phyloP scores from a whole-genome alignment of 2,113 vertebrate species.

The Thunnus thynnus region DNA sequence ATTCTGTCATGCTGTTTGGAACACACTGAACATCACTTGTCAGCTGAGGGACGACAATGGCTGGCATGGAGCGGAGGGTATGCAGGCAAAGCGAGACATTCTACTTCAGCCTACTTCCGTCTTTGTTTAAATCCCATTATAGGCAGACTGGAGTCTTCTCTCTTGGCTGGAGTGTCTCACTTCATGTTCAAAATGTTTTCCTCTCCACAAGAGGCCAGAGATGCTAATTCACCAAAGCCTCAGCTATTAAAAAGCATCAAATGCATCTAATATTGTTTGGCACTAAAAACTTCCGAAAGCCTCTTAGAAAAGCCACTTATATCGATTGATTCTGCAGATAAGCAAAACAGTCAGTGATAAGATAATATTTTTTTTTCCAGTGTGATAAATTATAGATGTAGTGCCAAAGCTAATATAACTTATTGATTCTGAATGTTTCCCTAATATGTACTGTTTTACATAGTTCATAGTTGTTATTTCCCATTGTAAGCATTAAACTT shows the following conservation, averaged over 20 bases:
- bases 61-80: conserved; percentile 52
- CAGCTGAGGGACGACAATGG: conserved; percentile 69
- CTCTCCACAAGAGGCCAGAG: not conserved
- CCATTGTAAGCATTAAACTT: not conserved
- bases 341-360: conserved; percentile 3
- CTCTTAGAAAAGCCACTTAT: conserved; percentile 37
- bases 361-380: conserved; percentile 10
- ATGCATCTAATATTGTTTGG: conserved; percentile 33
- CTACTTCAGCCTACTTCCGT: conserved; percentile 56
- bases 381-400: conserved; percentile 8
- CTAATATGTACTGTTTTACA: conserved; percentile 19
- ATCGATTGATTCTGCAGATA: conserved; percentile 41
- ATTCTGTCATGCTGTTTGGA: conserved; percentile 68
- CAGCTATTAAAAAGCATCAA: conserved; percentile 38
- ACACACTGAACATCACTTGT: conserved; percentile 68
- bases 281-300: conserved; percentile 41
- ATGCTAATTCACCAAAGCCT: conserved; percentile 44
- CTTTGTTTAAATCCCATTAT: conserved; percentile 72
- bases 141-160: conserved; percentile 47
- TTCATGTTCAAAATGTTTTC: conserved; percentile 35
- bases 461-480: not conserved
- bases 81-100: conserved; percentile 19
- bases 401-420: conserved; percentile 7
- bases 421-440: not conserved
- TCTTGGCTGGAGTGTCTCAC: conserved; percentile 42